These are phyloP conservation scores for Noctua fimbriata DNA, from an alignment of 2,888 invertebrate species.

Conservation along the genomic window DNA sequence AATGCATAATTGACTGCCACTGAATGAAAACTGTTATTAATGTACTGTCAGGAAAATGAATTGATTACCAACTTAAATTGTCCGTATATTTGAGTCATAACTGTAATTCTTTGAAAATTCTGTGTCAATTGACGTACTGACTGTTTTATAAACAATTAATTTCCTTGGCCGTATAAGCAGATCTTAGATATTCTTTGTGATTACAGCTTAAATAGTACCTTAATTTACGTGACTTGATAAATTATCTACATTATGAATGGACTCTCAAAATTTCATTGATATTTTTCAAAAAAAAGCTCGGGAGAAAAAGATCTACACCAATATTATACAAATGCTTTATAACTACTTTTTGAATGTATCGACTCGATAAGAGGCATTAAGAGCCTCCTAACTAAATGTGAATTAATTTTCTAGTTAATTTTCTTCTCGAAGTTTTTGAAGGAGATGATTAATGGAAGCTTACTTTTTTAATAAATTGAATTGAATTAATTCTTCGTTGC, in stretches of 20 bases:
- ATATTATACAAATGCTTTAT: background rate
- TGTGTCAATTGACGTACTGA: background rate
- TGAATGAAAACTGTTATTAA: background rate
- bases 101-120: background rate
- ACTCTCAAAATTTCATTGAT: too few species aligned
- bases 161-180: background rate
- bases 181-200: background rate
- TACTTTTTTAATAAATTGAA: slow-evolving; percentile 22
- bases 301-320: background rate
- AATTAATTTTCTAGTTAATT: slow-evolving; percentile 42
- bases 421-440: slow-evolving; percentile 36
- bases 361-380: slow-evolving; percentile 15
- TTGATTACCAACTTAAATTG: background rate
- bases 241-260: background rate
- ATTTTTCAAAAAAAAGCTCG: too few species aligned
- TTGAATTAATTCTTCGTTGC: slow-evolving; percentile 34
- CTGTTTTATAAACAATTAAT: background rate
- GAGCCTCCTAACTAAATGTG: slow-evolving; percentile 10
- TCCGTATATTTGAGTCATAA: background rate
- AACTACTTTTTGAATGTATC: background rate
- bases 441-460: slow-evolving; percentile 47
- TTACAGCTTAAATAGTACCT: background rate
- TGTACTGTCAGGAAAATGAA: background rate
- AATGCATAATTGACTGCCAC: background rate
- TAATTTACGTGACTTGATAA: background rate